Evolutionary conservation across 2,797 vertebrate species (phyloP).

Genomic region (Ciconia nigra): DNA sequence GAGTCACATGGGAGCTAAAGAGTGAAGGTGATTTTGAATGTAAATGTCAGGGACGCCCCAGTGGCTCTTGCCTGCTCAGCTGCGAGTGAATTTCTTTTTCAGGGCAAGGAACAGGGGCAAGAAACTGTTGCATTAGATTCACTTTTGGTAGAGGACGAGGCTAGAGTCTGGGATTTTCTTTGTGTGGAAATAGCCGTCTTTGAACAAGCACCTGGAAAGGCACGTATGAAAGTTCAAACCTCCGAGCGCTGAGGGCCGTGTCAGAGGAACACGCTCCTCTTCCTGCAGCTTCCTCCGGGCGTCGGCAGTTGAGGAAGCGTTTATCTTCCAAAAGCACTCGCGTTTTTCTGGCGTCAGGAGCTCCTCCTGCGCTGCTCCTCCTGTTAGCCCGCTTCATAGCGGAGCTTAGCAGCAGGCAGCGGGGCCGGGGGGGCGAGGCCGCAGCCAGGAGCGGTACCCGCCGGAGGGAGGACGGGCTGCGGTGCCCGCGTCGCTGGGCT

Average conservation of each 20-base stretch:
- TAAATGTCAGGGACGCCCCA: not conserved
- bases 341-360: not conserved
- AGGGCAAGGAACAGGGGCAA: not conserved
- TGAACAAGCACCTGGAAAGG: too few species aligned
- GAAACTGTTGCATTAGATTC: not conserved
- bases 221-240: not conserved
- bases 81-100: not conserved
- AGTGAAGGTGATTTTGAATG: not conserved
- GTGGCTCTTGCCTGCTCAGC: not conserved
- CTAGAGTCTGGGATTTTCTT: accelerated
- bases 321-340: accelerated
- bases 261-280: accelerated
- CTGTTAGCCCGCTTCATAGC: accelerated
- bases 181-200: not conserved
- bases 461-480: not conserved
- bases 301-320: accelerated
- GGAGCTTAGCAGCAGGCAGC: not conserved
- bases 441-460: not conserved
- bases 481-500: not conserved
- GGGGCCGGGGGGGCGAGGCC: not conserved
- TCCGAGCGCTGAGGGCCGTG: accelerated
- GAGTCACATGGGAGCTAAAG: not conserved
- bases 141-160: not conserved
- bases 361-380: not conserved
- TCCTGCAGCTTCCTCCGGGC: accelerated